Base-by-base conservation (phyloP, 2,797 vertebrate genomes). In the Chelonia mydas region DNA sequence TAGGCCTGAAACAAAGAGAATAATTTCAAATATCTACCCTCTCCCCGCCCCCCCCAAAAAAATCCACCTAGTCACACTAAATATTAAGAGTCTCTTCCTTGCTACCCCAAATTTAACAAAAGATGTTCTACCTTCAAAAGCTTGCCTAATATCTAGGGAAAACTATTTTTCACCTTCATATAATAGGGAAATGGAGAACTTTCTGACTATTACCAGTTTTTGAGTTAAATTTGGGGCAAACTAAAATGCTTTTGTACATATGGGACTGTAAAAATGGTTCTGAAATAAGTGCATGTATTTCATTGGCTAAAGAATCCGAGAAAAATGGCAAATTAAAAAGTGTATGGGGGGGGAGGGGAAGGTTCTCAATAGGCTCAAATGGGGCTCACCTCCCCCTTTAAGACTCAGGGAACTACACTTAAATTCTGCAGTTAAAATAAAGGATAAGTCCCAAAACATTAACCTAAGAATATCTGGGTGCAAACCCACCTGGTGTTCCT, bases 401-500 rank as follows among this genome's bases (percentile, higher is more conserved):
- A 83, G 41, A 68, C 45, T 89, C 5, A 3, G 31, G 28, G 59
- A 95, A 84, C 3, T 5, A 74, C 3, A 77, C 87, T 90, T 85
- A 87, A 94, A 97, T 83, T 94, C 81, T 89, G 90, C 86, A 55
- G n/a, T 91, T 83, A 21, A 93, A 80, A 45, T 12, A 84, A 12
- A 65, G 27, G 37, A 89, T 12, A 95, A 89, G 51, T 84, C 45
- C 76, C 11, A 84, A 92, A 95, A 87, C 90, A 95, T 37, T 90
- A 89, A 93, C 72, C 57, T 45, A 94, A 87, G 78, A 94, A 74
- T 68, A 96, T 74, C 54, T 57, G 81, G 49, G 59, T 92, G 74
- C 55, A 90, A 95, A 68, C 5, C 6, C 65, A 91, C 72, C 87
- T 15, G 17, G n/a, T 72, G n/a, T 53, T 84, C 87, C 78, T 90